Conservation (phyloP, 2,888 invertebrate genomes). For the Synergus itoensis region DNA sequence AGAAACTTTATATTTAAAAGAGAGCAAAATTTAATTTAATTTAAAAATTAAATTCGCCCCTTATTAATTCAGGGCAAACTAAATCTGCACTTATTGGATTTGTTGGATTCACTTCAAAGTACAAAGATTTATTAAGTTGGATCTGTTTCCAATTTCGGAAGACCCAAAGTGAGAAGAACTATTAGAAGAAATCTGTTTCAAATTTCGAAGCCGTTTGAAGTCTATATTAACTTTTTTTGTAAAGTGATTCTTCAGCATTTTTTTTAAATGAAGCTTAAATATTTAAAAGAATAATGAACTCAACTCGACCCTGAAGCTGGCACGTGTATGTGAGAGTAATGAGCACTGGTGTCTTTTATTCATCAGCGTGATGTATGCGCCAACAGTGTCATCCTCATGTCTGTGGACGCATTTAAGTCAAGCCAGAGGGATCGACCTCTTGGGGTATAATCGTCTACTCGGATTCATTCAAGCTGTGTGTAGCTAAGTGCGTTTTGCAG, state of each 20-base stretch:
- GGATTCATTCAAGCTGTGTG: conserved; percentile 15
- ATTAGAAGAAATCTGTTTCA: too few relatives aligned
- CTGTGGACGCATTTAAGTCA: conserved; percentile 48
- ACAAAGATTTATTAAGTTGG: background rate
- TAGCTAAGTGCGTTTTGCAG: conserved; percentile 4
- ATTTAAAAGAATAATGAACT: conserved; percentile 3
- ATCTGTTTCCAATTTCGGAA: background rate
- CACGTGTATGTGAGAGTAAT: conserved; percentile 38
- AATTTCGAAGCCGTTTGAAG: too few relatives aligned
- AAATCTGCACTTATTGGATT: too few relatives aligned
- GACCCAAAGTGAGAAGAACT: background rate
- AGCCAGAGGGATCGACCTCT: conserved; percentile 38
- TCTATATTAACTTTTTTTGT: too few relatives aligned
- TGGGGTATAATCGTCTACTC: conserved; percentile 30
- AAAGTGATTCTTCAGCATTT: background rate
- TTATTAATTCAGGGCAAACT: background rate
- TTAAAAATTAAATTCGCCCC: background rate
- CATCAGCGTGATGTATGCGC: conserved; percentile 52
- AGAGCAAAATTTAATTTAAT: background rate
- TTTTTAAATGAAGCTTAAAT: background rate
- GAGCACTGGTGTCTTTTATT: conserved; percentile 58
- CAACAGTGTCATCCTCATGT: conserved; percentile 48
- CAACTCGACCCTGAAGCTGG: conserved; percentile 19
- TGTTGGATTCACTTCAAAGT: too few relatives aligned
- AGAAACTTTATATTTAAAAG: background rate